Base-by-base conservation (phyloP, 2,797 vertebrate genomes). In the Falco peregrinus region DNA sequence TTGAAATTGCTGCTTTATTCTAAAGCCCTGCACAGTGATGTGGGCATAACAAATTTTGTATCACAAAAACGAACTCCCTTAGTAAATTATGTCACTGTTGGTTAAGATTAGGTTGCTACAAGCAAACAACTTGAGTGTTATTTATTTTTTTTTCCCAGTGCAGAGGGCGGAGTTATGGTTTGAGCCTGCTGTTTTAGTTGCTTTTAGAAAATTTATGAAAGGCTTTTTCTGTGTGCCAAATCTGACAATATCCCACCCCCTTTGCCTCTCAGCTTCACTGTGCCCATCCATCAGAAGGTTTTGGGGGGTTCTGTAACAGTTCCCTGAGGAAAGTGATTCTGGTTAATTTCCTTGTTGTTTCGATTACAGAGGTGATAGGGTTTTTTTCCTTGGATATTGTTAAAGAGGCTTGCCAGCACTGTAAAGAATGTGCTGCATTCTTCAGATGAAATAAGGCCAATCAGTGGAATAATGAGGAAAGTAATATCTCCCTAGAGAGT, bases 391-490 rank as follows among this genome's bases (percentile, higher is more conserved):
- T 97, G 96, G 97, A 98, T 98, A 98, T 98, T 98, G 98, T 97
- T 97, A 97, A 97, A 98, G 97, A 98, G 98, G 95, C 97, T 98
- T 98, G 97, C 98, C 98, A 97, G 97, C 97, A 95, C 96, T 96
- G 93, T 97, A 97, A 98, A 97, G 98, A 98, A 98, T 98, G 97
- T 95, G 97, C 97, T 92, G 97, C 97, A 98, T 98, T 98, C 98
- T 98, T 98, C 98, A 98, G 98, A 98, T 98, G 98, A 98, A 98
- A 98, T 98, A 98, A 98, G 98, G 98, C 98, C 98, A 98, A 98
- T 99, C 98, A 99, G 98, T 97, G 98, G 98, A 98, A 98, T 99
- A 99, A 99, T 98, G 98, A 99, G 98, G 98, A 98, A 98, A 98
- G 98, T 98, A 98, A 99, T 98, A 98, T 98, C 98, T 99, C 99